Conservation (phyloP, 1,140 invertebrate genomes). For the Homarus americanus region DNA sequence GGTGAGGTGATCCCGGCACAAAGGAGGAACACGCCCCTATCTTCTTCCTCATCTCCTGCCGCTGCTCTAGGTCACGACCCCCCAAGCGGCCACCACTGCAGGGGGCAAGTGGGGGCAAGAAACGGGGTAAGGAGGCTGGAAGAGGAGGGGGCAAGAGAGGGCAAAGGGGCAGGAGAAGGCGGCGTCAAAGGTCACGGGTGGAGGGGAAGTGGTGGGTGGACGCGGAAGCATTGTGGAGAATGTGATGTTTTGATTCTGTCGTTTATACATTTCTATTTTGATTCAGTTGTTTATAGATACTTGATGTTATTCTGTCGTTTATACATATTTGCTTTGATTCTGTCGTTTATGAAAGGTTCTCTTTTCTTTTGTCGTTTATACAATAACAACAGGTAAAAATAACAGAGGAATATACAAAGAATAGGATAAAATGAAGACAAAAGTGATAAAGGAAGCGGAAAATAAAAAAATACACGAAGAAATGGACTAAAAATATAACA, state of each 20-base stretch:
- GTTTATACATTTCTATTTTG: no score
- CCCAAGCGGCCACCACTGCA: not conserved
- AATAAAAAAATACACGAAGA: not conserved
- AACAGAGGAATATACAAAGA: not conserved
- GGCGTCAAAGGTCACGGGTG: not conserved
- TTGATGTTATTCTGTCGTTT: no score
- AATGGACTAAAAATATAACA: not conserved
- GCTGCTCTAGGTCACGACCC: not conserved
- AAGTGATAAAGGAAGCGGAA: not conserved
- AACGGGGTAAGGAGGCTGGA: not conserved
- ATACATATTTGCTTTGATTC: no score
- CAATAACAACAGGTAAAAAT: not conserved
- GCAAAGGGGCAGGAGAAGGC: not conserved
- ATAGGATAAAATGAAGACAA: not conserved
- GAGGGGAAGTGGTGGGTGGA: not conserved
- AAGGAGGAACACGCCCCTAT: no score
- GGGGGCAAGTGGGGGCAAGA: no score
- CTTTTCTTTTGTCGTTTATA: no score
- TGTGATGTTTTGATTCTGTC: no score
- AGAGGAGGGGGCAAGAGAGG: not conserved
- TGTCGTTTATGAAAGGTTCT: no score
- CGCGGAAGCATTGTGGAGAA: no score
- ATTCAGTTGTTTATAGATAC: no score
- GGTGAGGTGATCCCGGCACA: no score
- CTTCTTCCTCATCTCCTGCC: no score